A percentile compares a stretch with the other conserved stretches of the same genome.
These are phyloP conservation scores for Limnephilus rhombicus DNA, from an alignment of 2,888 invertebrate genomes.

Conservation along the genomic window DNA sequence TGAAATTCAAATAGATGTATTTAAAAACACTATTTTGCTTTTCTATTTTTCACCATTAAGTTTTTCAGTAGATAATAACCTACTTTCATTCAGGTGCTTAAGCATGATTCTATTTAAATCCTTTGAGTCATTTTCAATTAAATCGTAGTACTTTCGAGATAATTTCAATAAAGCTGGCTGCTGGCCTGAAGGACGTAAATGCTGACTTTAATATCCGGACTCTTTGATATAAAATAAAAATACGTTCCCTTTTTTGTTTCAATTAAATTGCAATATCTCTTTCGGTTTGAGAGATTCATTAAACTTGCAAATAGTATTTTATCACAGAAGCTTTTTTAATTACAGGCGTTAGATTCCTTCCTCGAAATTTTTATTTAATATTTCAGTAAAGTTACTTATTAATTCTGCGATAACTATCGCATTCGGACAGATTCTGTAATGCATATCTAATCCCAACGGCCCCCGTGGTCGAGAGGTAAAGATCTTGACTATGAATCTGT, in stretches of 20 bases:
- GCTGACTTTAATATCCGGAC: not conserved
- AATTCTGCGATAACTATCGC: too few relatives aligned
- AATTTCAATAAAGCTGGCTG: not conserved
- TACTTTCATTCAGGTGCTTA: too few relatives aligned
- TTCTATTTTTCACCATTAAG: too few relatives aligned
- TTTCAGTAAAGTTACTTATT: not conserved
- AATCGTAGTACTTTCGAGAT: not conserved
- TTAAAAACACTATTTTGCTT: too few relatives aligned
- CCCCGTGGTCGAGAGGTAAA: too few relatives aligned
- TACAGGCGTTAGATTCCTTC: not conserved
- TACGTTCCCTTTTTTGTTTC: not conserved
- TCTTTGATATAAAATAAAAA: not conserved
- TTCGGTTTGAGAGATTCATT: not conserved
- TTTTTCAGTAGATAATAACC: too few relatives aligned
- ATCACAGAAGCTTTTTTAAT: not conserved
- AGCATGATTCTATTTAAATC: too few relatives aligned
- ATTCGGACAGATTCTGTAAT: too few relatives aligned
- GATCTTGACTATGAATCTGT: too few relatives aligned
- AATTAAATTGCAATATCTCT: not conserved
- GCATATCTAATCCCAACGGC: too few relatives aligned
- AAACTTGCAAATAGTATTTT: not conserved
- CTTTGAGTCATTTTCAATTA: not conserved
- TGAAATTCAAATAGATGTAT: too few relatives aligned
- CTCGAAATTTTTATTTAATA: not conserved
- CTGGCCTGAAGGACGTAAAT: not conserved